Evolutionary conservation across 1,140 invertebrate genomes (phyloP).

Genomic region (Drosophila malerkotliana): DNA sequence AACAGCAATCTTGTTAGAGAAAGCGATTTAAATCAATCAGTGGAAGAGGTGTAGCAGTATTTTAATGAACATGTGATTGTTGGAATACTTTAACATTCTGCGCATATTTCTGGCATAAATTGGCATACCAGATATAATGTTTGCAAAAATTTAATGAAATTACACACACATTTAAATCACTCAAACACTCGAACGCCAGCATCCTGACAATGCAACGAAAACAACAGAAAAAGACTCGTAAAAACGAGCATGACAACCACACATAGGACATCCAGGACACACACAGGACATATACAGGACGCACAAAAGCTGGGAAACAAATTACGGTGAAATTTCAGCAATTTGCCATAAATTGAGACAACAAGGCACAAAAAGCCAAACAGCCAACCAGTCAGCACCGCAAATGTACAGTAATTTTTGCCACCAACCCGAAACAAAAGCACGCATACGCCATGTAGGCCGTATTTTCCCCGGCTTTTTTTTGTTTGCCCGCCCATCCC

Average conservation of each 20-base stretch:
- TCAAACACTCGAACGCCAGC: conserved; percentile 49
- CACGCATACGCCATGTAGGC: conserved; percentile 64
- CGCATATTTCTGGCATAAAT: conserved; percentile 76
- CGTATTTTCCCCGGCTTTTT: conserved; percentile 14
- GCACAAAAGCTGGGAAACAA: conserved; percentile 51
- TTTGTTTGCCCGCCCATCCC: neutral
- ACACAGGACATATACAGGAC: conserved; percentile 17
- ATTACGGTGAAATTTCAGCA: conserved; percentile 78
- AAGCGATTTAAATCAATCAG: conserved; percentile 22
- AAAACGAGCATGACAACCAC: conserved; percentile 24
- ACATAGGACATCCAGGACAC: conserved; percentile 4
- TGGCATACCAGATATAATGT: conserved; percentile 59
- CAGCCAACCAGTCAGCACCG: conserved; percentile 62
- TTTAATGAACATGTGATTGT: conserved; percentile 10
- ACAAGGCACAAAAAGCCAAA: conserved; percentile 75
- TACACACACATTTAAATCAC: conserved; percentile 66
- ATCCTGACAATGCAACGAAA: conserved; percentile 29
- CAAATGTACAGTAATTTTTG: conserved; percentile 80
- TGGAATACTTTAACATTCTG: conserved; percentile 62
- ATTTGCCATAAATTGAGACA: conserved; percentile 83
- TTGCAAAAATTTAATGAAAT: conserved; percentile 71
- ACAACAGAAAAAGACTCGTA: conserved; percentile 50
- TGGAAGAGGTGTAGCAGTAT: conserved; percentile 9
- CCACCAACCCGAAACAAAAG: conserved; percentile 52
- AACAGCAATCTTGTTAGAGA: neutral